Evolutionary conservation across 1,140 invertebrate species (phyloP).

Genomic region (Pissodes strobi): DNA sequence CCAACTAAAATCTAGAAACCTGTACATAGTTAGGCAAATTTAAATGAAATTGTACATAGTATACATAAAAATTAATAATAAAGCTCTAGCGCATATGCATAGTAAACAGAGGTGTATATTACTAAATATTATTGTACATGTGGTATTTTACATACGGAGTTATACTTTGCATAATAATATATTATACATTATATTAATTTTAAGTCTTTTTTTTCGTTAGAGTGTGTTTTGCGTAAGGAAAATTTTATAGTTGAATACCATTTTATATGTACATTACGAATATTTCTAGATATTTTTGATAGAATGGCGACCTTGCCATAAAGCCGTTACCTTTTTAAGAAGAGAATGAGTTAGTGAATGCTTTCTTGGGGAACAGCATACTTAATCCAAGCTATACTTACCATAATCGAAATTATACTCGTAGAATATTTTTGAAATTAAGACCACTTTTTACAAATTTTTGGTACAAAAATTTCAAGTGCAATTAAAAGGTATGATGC

Average conservation of each 20-base stretch:
- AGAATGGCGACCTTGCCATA: too few species aligned
- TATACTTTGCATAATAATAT: slow-evolving; percentile 47
- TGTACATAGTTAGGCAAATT: slow-evolving; percentile 51
- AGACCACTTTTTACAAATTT: too few species aligned
- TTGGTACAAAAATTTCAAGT: too few species aligned
- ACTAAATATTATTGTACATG: slow-evolving; percentile 43
- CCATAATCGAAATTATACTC: too few species aligned
- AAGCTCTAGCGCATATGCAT: slow-evolving; percentile 30
- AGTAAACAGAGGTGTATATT: slow-evolving; percentile 43
- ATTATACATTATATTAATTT: slow-evolving; percentile 46
- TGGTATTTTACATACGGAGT: slow-evolving; percentile 51
- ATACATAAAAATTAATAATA: slow-evolving; percentile 36
- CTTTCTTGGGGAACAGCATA: too few species aligned
- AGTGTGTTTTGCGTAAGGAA: slow-evolving; percentile 52
- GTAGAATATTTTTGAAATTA: too few species aligned
- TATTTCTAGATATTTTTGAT: too few species aligned
- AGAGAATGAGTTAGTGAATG: too few species aligned
- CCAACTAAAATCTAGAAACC: slow-evolving; percentile 35
- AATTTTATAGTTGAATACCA: neutral
- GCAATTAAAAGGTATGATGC: too few species aligned
- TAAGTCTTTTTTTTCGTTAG: slow-evolving; percentile 41
- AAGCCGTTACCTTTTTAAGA: too few species aligned
- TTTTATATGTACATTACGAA: too few species aligned
- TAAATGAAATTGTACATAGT: slow-evolving; percentile 40
- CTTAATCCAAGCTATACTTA: too few species aligned